Base-by-base conservation (phyloP, 2,113 vertebrate genomes). In the Sardina pilchardus region DNA sequence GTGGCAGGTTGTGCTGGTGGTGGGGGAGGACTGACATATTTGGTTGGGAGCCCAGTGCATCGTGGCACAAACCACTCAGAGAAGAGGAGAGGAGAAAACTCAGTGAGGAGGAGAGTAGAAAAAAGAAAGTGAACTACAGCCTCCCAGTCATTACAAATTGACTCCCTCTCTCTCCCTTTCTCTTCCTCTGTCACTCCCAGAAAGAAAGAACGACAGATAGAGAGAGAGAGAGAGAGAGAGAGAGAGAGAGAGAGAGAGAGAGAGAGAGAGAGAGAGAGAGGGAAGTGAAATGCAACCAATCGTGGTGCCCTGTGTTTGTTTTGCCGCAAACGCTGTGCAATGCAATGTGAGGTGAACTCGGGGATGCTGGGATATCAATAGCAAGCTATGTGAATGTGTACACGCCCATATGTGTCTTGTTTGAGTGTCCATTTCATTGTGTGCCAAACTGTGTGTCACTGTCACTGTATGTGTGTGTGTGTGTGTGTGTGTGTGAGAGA, bases 261-360 rank as follows among this genome's bases (percentile, higher is more conserved):
- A 34, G 26, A 10, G 10, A 67, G 63, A 30, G 26, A 75, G 26
- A 75, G 1, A 26, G n/a, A n/a, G n/a, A n/a, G n/a, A n/a, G n/a
- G n/a, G n/a, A n/a, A n/a, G n/a, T n/a, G n/a, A n/a, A 63, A 85
- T 42, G 80, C 63, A 86, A 86, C 50, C 67, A 86, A 81, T 82
- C 44, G 43, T 36, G 45, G 82, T 75, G 71, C 3, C n/a, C 44
- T 12, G 63, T 86, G 82, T 86, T 86, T 83, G 83, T 56, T 48
- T 86, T 39, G 36, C 81, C 10, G 10, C 45, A 75, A 78, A 75
- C 21, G 39, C 81, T 78, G 81, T 78, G 48, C 24, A 78, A 82
- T 78, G 48, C 24, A 78, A 82, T 19, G 67, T 42, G 19, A 53
- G 67, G 43, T 53, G 36, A 34, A 36, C 71, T 14, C 6, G 12